phyloP scores from a whole-genome alignment of 2,888 invertebrate genomes.

The Strigamia crassipes region DNA sequence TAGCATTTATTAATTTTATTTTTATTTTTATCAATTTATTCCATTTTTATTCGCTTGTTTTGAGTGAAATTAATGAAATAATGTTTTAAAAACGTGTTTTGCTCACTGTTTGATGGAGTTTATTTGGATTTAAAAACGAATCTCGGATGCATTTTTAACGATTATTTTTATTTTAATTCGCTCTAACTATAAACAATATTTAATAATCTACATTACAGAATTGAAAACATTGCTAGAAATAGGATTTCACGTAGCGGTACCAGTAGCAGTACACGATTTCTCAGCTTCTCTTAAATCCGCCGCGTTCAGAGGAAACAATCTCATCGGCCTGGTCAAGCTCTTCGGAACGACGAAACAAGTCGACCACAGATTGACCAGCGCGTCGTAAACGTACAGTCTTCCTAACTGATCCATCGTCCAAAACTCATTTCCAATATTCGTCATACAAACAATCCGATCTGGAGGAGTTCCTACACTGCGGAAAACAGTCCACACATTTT shows the following conservation, averaged over 20 bases:
- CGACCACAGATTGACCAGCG: not conserved
- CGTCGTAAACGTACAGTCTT: not conserved
- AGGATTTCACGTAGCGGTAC: not conserved
- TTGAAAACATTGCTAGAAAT: too few relatives aligned
- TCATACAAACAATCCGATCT: not conserved
- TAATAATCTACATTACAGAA: too few relatives aligned
- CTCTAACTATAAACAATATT: too few relatives aligned
- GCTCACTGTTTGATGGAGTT: too few relatives aligned
- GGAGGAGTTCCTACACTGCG: not conserved
- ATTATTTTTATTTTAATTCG: too few relatives aligned
- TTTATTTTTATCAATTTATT: too few relatives aligned
- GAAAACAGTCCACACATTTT: constrained; percentile 1
- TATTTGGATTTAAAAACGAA: too few relatives aligned
- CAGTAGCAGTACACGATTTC: not conserved
- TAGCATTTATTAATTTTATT: too few relatives aligned
- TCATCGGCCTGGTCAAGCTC: not conserved
- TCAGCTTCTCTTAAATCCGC: not conserved
- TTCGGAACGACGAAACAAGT: not conserved
- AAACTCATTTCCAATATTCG: not conserved
- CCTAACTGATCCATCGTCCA: constrained; percentile 22
- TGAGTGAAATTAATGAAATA: too few relatives aligned
- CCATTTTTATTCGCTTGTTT: too few relatives aligned
- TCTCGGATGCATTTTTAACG: too few relatives aligned
- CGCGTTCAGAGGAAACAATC: not conserved
- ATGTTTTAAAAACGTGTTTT: too few relatives aligned